phyloP scores from a whole-genome alignment of 2,797 vertebrate genomes.

The Ctenopoma kingsleyae region DNA sequence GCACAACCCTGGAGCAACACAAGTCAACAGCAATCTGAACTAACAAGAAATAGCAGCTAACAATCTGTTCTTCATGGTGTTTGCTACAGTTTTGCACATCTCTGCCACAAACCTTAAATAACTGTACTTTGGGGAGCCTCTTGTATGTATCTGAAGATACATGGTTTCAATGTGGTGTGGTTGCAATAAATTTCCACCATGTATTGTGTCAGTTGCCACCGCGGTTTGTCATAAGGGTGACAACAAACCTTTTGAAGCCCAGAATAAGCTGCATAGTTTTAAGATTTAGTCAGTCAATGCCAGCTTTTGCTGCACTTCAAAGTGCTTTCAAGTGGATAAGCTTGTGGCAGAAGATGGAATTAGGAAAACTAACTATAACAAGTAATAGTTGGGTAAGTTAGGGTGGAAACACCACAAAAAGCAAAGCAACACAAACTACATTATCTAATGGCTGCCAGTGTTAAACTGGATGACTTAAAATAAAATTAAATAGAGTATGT shows the following conservation, averaged over 20 bases:
- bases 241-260: constrained; percentile 36
- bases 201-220: constrained; percentile 8
- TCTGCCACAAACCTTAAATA: neutral
- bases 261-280: constrained; percentile 27
- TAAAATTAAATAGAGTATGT: neutral
- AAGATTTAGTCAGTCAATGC: constrained; percentile 42
- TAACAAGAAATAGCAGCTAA: too few relatives aligned
- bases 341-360: constrained; percentile 27
- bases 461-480: neutral
- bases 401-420: neutral
- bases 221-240: constrained; percentile 1
- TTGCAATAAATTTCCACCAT: neutral
- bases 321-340: constrained; percentile 34
- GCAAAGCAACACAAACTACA: constrained; percentile 1
- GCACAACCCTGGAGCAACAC: constrained; percentile 18
- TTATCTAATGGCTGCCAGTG: neutral
- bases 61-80: too few relatives aligned
- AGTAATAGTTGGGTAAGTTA: constrained; percentile 5
- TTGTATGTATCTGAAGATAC: neutral
- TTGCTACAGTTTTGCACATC: too few relatives aligned
- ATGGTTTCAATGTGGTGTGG: neutral
- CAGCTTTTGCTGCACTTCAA: constrained; percentile 36
- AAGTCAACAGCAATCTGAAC: constrained; percentile 3
- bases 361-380: constrained; percentile 20
- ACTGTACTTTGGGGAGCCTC: neutral